Base-by-base conservation (phyloP, 2,113 vertebrate species). In the Poeciliopsis retropinna region DNA sequence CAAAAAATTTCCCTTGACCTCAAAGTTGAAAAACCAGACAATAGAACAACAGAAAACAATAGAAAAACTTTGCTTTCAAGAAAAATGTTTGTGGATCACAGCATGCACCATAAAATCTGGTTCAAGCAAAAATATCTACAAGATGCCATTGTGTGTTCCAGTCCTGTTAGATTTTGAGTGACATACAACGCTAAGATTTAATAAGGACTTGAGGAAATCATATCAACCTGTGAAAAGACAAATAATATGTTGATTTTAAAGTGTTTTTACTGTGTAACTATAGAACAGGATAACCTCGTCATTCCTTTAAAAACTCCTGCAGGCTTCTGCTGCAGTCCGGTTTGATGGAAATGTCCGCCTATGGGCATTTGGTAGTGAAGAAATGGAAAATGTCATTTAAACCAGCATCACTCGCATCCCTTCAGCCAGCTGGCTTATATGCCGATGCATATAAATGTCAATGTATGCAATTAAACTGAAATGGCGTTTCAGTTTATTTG, bases 321-420 rank as follows among this genome's bases (percentile, higher is more conserved):
- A 41, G 27, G 61, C 67, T 64, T 85, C 31, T 31, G 69, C 65
- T 76, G 72, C 74, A 65, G 41, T 72, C 70, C 60, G 60, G 19
- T 65, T 75, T 30, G 27, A 15, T 69, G 37, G 78, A 60, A 79
- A 71, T 63, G 68, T 66, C 17, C 3, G 60, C 41, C 39, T 68
- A 60, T 1, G 47, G 76, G 81, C 76, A 61, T 87, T 69, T 81
- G 83, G 81, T 88, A 84, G 88, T 87, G 75, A 79, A 82, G 71
- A 80, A 82, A 83, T 85, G 91, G 90, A 93, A 93, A 91, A 84
- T 91, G 84, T 89, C 76, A 83, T 87, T 85, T 75, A 84, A 85
- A 60, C 54, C 47, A 61, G 79, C 75, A 74, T 65, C 62, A 29
- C 84, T 47, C 60, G 63, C 75, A 27, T 84, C 32, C 64, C 39